Percentiles rank a stretch among this genome's conserved stretches.
phyloP scores from a whole-genome alignment of 2,113 vertebrate species.

The Talpa occidentalis region DNA sequence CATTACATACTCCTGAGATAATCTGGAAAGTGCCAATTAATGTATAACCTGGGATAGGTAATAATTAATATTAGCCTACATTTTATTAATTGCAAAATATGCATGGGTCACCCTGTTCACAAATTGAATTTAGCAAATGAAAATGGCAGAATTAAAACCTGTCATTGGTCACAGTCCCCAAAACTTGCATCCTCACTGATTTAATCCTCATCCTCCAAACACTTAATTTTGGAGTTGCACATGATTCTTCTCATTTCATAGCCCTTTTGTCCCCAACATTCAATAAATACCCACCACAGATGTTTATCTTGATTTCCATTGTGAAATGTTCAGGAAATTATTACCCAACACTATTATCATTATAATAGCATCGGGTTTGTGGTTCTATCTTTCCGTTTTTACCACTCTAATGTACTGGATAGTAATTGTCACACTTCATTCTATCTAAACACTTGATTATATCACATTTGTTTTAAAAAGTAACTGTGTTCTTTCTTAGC shows the following conservation, averaged over 20 bases:
- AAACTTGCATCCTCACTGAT: not conserved
- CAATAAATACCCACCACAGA: not conserved
- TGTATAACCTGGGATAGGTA: not conserved
- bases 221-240: not conserved
- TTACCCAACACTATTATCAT: not conserved
- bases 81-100: not conserved
- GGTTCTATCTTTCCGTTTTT: constrained; percentile 3
- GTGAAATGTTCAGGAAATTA: not conserved
- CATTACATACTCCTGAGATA: not conserved
- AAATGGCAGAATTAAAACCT: not conserved
- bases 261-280: not conserved
- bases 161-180: not conserved
- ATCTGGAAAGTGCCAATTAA: not conserved
- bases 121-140: not conserved
- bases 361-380: not conserved
- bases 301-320: not conserved
- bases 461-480: not conserved
- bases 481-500: not conserved
- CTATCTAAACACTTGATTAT: not conserved
- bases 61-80: not conserved
- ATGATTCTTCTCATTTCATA: not conserved
- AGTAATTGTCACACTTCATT: not conserved
- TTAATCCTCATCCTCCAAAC: not conserved
- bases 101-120: not conserved
- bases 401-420: not conserved